phyloP scores from a whole-genome alignment of 2,113 vertebrate species.

The Nothobranchius kuhntae region DNA sequence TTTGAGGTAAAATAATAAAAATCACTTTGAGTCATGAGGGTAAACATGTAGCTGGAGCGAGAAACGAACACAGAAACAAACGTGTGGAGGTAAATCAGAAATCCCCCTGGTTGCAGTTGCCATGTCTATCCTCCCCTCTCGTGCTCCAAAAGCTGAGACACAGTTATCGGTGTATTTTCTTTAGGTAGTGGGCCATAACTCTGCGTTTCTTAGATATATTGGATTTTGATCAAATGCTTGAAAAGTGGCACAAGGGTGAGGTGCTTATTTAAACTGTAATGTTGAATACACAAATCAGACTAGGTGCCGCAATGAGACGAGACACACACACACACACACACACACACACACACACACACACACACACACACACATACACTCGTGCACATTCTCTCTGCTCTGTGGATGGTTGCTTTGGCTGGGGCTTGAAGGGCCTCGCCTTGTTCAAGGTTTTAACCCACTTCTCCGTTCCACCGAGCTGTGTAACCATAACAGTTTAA shows the following conservation, averaged over 20 bases:
- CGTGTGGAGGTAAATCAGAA: constrained; percentile 40
- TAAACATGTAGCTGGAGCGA: constrained; percentile 61
- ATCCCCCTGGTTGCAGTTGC: constrained; percentile 37
- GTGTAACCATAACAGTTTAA: constrained; percentile 79
- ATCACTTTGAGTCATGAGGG: constrained; percentile 59
- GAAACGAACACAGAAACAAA: constrained; percentile 53
- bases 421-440: constrained; percentile 57
- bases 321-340: no score
- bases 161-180: constrained; percentile 68
- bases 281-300: constrained; percentile 74
- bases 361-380: constrained; percentile 14
- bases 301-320: constrained; percentile 38
- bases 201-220: constrained; percentile 64
- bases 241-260: constrained; percentile 55
- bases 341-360: no score
- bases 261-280: constrained; percentile 79
- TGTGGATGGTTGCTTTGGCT: constrained; percentile 51
- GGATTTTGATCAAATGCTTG: constrained; percentile 73
- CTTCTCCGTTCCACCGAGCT: constrained; percentile 71
- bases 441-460: constrained; percentile 71
- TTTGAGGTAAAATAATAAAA: constrained; percentile 69
- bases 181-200: constrained; percentile 57
- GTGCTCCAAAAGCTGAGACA: constrained; percentile 38
- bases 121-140: constrained; percentile 27
- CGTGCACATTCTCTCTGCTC: constrained; percentile 31